These are phyloP conservation scores for Diadophis punctatus DNA, from an alignment of 2,113 vertebrate genomes.

Conservation along the genomic window DNA sequence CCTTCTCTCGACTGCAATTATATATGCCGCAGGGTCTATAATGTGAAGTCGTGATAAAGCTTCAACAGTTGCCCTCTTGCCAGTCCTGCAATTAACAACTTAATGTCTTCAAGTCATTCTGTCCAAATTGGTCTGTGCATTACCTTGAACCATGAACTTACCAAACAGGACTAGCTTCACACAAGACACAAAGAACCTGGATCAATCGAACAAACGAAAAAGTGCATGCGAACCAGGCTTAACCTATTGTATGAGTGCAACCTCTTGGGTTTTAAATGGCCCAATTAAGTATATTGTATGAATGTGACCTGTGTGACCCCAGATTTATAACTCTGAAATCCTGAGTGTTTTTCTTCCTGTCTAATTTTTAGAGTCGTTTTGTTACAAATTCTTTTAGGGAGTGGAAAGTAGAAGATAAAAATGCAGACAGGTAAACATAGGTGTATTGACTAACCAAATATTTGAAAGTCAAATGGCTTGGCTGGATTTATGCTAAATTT, in stretches of 20 bases:
- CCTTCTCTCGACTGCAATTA: background rate
- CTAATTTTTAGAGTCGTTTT: background rate
- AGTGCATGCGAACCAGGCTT: background rate
- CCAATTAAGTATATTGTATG: background rate
- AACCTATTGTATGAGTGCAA: background rate
- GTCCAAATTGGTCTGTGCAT: background rate
- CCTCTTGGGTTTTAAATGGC: background rate
- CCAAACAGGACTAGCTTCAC: background rate
- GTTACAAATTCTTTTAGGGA: background rate
- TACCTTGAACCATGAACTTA: background rate
- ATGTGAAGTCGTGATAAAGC: background rate
- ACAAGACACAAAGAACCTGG: background rate
- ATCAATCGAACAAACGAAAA: background rate
- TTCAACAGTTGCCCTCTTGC: background rate
- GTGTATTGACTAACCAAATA: background rate
- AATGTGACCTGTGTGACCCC: background rate
- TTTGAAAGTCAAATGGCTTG: background rate
- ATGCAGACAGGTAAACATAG: background rate
- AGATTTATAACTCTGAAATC: background rate
- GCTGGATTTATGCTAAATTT: background rate
- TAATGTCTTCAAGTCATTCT: background rate
- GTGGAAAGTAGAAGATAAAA: background rate
- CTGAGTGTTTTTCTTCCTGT: background rate
- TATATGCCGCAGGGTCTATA: background rate
- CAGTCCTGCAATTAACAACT: background rate